Evolutionary conservation across 2,797 vertebrate species (phyloP), one percentile per base, ranked within the genome.

Genomic region (Tokudaia muenninki): DNA sequence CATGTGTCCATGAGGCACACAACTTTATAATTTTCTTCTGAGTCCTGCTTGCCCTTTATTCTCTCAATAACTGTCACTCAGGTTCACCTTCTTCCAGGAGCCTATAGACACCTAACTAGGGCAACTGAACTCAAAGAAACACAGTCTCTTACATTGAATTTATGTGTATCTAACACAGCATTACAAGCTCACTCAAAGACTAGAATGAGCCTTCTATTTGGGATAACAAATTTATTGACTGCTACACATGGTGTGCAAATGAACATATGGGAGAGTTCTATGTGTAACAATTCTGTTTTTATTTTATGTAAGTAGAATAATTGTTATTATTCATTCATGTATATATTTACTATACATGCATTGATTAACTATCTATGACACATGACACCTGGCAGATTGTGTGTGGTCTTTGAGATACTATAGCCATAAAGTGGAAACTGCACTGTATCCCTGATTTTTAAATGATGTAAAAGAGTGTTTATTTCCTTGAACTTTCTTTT

Each of bases 281-380:
- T 77, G 67, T 29, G 63, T 67, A 77, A 84, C 2, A 90, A 87
- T 90, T 96, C 82, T 90, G 22, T 94, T 97, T 92, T 9, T 91
- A 95, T 84, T 94, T 95, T 87, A 75, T 94, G 47, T 93, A 95
- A 96, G 91, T 93, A 77, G 97, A 63, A 91, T 97, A 59, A 91
- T 97, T 98, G 98, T 93, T 93, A 91, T 92, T 93, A 80, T 26
- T 61, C 13, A 88, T 77, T 95, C n/a, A 59, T 65, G 37, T 72
- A 92, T 91, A 50, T 77, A 90, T 93, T 94, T 96, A 92, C 90
- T 84, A 92, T 96, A 67, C 22, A 77, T 52, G 4, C 67, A 79
- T 2, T 96, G 88, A 94, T 95, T 94, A 97, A 92, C 72, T 92
- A 84, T 91, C 89, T 96, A 67, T 72, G 89, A 82, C 34, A 16